These are phyloP conservation scores for Nibea albiflora DNA, from an alignment of 2,113 vertebrate genomes.

Conservation along the genomic window DNA sequence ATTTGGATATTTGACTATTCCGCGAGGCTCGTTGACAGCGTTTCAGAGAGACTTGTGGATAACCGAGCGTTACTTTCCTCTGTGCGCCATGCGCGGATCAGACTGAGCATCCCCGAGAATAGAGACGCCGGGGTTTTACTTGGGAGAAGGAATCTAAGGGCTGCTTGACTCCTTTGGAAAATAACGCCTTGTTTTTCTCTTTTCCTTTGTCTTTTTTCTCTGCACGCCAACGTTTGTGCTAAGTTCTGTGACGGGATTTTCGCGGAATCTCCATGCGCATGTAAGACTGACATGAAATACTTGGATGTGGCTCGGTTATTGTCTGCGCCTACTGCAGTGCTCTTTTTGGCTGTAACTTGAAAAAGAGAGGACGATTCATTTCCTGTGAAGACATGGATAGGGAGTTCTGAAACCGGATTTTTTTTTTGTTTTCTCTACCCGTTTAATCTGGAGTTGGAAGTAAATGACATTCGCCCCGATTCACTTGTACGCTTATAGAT, in stretches of 20 bases:
- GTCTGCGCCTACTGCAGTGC: conserved; percentile 67
- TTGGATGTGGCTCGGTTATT: conserved; percentile 71
- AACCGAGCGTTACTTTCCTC: conserved; percentile 46
- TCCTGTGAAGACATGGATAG: conserved; percentile 39
- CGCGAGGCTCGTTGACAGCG: conserved; percentile 23
- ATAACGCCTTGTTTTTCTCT: conserved; percentile 9
- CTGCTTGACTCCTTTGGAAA: conserved; percentile 54
- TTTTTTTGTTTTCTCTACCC: conserved; percentile 6
- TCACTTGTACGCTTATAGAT: conserved; percentile 38
- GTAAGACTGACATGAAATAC: conserved; percentile 67
- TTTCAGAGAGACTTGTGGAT: conserved; percentile 59
- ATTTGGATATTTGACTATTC: conserved; percentile 37
- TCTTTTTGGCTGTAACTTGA: conserved; percentile 69
- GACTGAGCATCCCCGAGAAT: conserved; percentile 57
- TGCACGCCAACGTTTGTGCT: conserved; percentile 41
- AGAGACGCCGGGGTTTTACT: conserved; percentile 36
- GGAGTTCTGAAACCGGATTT: conserved; percentile 59
- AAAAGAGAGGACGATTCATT: conserved; percentile 43
- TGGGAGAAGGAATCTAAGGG: conserved; percentile 43
- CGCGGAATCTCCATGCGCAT: conserved; percentile 45
- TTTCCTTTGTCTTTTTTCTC: conserved; percentile 22
- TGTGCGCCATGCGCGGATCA: conserved; percentile 67
- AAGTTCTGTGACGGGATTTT: conserved; percentile 46
- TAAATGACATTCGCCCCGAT: conserved; percentile 67
- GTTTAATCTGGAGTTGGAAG: conserved; percentile 57